These are phyloP conservation scores for Lucinisca nassula DNA, from an alignment of 2,888 invertebrate genomes.

Conservation along the genomic window DNA sequence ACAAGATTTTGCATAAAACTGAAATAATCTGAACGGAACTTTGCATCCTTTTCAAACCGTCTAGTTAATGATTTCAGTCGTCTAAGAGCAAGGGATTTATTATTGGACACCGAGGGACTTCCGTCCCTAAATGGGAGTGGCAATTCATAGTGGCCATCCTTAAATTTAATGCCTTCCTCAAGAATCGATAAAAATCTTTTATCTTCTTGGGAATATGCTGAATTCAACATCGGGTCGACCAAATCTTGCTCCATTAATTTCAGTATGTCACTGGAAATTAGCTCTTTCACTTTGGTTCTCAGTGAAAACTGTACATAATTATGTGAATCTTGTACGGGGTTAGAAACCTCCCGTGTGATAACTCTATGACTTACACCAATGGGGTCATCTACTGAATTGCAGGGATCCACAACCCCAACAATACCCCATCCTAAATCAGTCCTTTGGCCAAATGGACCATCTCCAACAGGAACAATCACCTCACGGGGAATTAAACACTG, in stretches of 20 bases:
- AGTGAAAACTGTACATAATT: background rate
- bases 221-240: background rate
- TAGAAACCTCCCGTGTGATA: background rate
- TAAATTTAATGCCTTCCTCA: background rate
- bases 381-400: slow-evolving; percentile 42
- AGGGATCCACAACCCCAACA: slow-evolving; percentile 50
- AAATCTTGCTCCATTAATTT: slow-evolving; percentile 20
- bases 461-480: slow-evolving; percentile 37
- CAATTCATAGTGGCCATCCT: slow-evolving; percentile 26
- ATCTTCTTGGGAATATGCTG: slow-evolving; percentile 17
- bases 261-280: background rate
- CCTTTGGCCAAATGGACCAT: slow-evolving; percentile 61
- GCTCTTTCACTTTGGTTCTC: slow-evolving; percentile 32
- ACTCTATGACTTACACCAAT: slow-evolving; percentile 42
- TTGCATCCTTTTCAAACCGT: background rate
- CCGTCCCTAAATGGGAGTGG: slow-evolving; percentile 17
- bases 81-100: background rate
- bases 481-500: slow-evolving; percentile 62
- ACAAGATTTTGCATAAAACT: slow-evolving; percentile 14
- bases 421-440: slow-evolving; percentile 69
- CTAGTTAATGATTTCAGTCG: background rate
- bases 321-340: background rate
- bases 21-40: background rate
- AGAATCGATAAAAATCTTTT: background rate
- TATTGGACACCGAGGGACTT: slow-evolving; percentile 3